Evolutionary conservation across 1,140 invertebrate genomes (phyloP).

Genomic region (Tetramorium alpestre): DNA sequence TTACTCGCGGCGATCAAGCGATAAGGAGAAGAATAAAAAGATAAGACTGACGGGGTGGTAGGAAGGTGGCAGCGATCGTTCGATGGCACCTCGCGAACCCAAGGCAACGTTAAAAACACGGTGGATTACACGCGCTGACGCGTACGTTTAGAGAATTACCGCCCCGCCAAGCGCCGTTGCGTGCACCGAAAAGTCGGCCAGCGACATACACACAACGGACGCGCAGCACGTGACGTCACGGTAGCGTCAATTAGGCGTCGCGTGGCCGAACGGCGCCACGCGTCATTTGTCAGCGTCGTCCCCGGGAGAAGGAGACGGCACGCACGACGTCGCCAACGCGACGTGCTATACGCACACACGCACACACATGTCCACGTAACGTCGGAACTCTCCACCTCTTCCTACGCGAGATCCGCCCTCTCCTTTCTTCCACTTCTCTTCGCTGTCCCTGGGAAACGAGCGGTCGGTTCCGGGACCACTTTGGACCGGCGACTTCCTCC

Average conservation of each 20-base stretch:
- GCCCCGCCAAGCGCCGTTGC: neutral
- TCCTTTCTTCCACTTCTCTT: neutral
- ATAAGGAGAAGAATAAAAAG: neutral
- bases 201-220: conserved; percentile 11
- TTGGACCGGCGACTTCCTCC: conserved; percentile 27
- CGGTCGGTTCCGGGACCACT: conserved; percentile 47
- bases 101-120: neutral
- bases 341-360: neutral
- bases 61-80: neutral
- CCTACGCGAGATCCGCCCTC: conserved; percentile 7
- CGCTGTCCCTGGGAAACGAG: conserved; percentile 16
- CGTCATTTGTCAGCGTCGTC: conserved; percentile 81
- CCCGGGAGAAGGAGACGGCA: conserved; percentile 55
- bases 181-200: conserved; percentile 49
- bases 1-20: neutral
- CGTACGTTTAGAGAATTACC: conserved; percentile 10
- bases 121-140: conserved; percentile 22
- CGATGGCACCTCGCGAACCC: neutral
- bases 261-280: conserved; percentile 78
- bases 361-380: conserved; percentile 19
- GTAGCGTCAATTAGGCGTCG: conserved; percentile 81
- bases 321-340: conserved; percentile 1
- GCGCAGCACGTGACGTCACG: conserved; percentile 80
- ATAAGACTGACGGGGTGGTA: neutral
- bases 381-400: conserved; percentile 54